A percentile compares a stretch with the other conserved stretches of the same genome.
Conservation (phyloP, 2,113 vertebrate species). For the Aramus guarauna region DNA sequence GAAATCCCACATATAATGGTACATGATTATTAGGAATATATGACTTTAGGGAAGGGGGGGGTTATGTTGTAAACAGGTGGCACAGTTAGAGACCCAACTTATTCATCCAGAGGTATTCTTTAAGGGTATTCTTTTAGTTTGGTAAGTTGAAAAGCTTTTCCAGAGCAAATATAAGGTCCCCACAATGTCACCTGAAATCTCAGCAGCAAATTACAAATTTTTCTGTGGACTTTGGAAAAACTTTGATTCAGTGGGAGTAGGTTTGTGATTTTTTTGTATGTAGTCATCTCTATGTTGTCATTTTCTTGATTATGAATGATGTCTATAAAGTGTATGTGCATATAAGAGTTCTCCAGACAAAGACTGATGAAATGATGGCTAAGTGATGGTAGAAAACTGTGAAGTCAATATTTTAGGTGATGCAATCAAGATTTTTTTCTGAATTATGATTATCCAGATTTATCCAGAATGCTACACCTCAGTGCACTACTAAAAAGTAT, state of each 20-base stretch:
- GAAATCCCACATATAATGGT: neutral
- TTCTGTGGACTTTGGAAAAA: neutral
- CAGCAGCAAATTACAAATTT: neutral
- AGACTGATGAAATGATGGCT: neutral
- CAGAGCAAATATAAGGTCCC: neutral
- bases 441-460: neutral
- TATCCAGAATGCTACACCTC: neutral
- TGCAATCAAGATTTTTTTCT: neutral
- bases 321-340: neutral
- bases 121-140: neutral
- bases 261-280: neutral
- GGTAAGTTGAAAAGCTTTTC: neutral
- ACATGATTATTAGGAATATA: neutral
- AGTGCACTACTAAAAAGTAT: neutral
- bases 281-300: neutral
- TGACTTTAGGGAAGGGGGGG: neutral
- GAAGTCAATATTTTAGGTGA: neutral
- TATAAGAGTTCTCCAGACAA: neutral
- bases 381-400: neutral
- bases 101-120: neutral
- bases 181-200: neutral
- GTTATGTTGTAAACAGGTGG: neutral
- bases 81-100: neutral
- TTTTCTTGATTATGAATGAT: neutral
- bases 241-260: neutral